phyloP scores from a whole-genome alignment of 1,140 invertebrate genomes.

The Drosophila lowei region DNA sequence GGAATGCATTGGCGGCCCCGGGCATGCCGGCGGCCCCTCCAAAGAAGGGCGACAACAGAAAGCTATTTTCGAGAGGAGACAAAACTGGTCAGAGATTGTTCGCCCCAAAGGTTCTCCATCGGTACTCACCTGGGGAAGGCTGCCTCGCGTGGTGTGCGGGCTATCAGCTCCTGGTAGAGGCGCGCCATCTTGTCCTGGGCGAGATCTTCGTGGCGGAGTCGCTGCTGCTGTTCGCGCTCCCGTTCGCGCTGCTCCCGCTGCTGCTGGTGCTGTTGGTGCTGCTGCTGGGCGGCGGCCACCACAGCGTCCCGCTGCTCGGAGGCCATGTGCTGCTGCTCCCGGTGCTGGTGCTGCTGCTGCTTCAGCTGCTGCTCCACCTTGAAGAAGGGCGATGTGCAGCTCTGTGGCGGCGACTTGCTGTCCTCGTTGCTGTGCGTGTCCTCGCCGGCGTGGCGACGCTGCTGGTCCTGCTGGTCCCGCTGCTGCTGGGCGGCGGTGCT shows the following conservation, averaged over 20 bases:
- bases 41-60: conserved; percentile 92
- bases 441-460: conserved; percentile 63
- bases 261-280: conserved; percentile 84
- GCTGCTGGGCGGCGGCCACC: conserved; percentile 87
- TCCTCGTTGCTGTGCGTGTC: conserved; percentile 90
- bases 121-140: conserved; percentile 88
- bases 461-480: conserved; percentile 54
- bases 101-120: not conserved
- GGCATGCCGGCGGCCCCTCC: conserved; percentile 85
- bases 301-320: conserved; percentile 90
- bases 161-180: conserved; percentile 98
- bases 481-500: conserved; percentile 68
- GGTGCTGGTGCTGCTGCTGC: conserved; percentile 47
- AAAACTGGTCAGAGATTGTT: not conserved
- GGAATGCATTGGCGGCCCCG: conserved; percentile 85
- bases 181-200: conserved; percentile 98
- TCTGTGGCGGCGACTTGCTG: conserved; percentile 91
- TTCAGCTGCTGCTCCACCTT: conserved; percentile 84
- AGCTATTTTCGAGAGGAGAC: conserved; percentile 83
- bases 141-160: conserved; percentile 87
- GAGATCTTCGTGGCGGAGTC: conserved; percentile 96
- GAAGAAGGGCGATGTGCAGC: conserved; percentile 90
- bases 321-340: conserved; percentile 83
- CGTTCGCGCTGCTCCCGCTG: conserved; percentile 84
- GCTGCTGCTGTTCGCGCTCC: conserved; percentile 85